A percentile compares a stretch with the other conserved stretches of the same genome.
Conservation (phyloP, 2,888 invertebrate genomes). For the Subacronicta megacephala region DNA sequence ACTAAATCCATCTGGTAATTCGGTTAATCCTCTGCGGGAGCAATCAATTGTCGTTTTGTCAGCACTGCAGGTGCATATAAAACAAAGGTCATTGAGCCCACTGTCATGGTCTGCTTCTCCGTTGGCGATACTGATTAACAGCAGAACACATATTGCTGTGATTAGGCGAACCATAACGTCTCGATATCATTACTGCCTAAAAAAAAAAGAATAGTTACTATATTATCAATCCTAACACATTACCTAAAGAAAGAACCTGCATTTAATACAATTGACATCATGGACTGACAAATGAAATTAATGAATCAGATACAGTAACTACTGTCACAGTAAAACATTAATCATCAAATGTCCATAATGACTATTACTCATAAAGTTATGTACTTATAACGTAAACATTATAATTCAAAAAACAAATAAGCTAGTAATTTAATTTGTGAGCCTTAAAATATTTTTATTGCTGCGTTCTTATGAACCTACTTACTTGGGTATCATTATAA, state of each 20-base stretch:
- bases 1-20: slow-evolving; percentile 78
- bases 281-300: background rate
- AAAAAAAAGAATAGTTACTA: too few relatives aligned
- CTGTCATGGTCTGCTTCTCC: slow-evolving; percentile 72
- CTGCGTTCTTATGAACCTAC: too few relatives aligned
- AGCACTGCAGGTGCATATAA: slow-evolving; percentile 73
- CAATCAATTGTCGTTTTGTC: slow-evolving; percentile 78
- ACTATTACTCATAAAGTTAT: slow-evolving; percentile 15
- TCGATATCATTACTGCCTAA: slow-evolving; percentile 81
- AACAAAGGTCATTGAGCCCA: slow-evolving; percentile 72
- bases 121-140: slow-evolving; percentile 62
- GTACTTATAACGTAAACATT: background rate
- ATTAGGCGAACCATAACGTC: slow-evolving; percentile 75
- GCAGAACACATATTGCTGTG: slow-evolving; percentile 62
- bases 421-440: background rate
- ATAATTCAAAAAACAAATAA: background rate
- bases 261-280: background rate
- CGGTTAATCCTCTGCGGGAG: slow-evolving; percentile 80
- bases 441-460: too few relatives aligned
- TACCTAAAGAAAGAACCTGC: background rate
- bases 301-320: slow-evolving; percentile 16
- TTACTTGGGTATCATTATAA: too few relatives aligned
- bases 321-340: slow-evolving; percentile 12
- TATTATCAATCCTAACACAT: background rate
- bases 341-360: slow-evolving; percentile 8